A percentile compares a stretch with the other conserved stretches of the same genome.
Conservation (phyloP, 2,113 vertebrate genomes). For the Strigops habroptila region DNA sequence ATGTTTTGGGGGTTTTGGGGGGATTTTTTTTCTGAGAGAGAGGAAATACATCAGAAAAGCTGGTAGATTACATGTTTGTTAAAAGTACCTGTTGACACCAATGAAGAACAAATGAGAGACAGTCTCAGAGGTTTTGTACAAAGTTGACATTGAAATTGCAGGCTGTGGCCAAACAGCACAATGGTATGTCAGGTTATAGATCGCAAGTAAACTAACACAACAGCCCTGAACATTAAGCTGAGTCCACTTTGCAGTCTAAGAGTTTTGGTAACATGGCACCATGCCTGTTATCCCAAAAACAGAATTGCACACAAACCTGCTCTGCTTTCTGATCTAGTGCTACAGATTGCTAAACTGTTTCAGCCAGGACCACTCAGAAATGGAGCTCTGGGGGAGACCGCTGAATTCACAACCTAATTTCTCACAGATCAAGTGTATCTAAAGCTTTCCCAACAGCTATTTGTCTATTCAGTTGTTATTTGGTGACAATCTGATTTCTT, state of each 20-base stretch:
- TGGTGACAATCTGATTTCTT: not conserved
- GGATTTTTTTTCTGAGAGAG: not conserved
- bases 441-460: not conserved
- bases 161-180: not conserved
- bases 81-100: not conserved
- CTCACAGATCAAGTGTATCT: not conserved
- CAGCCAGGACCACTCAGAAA: not conserved
- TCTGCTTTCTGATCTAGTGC: not conserved
- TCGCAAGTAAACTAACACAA: not conserved
- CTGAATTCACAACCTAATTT: not conserved
- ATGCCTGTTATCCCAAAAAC: not conserved
- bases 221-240: not conserved
- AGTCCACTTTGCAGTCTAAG: not conserved
- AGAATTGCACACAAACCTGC: not conserved
- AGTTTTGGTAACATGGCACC: not conserved
- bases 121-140: not conserved
- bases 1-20: not conserved
- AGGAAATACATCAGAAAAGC: not conserved
- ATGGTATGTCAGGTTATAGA: not conserved
- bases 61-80: not conserved
- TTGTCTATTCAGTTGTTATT: not conserved
- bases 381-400: not conserved
- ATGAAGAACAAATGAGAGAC: not conserved
- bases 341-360: not conserved
- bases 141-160: not conserved